Percentiles rank a stretch among this genome's conserved stretches.
phyloP scores from a whole-genome alignment of 2,113 vertebrate species.

The Actenoides lindsayi region DNA sequence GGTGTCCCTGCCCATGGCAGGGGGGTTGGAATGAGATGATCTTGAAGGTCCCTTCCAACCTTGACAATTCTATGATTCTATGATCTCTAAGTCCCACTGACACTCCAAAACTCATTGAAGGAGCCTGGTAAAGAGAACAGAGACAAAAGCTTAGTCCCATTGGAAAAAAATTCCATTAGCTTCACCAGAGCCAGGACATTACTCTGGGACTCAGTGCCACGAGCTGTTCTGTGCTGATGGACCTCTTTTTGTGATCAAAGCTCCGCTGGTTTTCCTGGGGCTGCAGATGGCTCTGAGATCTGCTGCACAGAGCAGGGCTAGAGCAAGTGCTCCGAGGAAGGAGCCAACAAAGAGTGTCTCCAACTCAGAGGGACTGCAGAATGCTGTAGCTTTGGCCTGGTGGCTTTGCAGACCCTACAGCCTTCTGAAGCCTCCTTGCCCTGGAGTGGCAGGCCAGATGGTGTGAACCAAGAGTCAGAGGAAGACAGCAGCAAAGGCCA shows the following conservation, averaged over 20 bases:
- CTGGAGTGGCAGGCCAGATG: neutral
- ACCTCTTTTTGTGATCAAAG: neutral
- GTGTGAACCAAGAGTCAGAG: neutral
- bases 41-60: too few relatives aligned
- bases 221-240: neutral
- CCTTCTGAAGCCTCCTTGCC: neutral
- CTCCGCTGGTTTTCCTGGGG: neutral
- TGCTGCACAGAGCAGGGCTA: neutral
- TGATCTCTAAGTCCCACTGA: neutral
- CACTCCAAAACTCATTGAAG: neutral
- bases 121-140: neutral
- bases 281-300: neutral
- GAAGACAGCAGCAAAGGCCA: neutral
- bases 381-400: neutral
- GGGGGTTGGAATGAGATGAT: too few relatives aligned
- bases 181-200: neutral
- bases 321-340: neutral
- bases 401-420: neutral
- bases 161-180: neutral
- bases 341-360: neutral
- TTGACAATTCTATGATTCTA: too few relatives aligned
- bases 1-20: too few relatives aligned
- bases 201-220: fast-evolving
- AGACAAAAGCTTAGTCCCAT: neutral
- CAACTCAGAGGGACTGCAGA: neutral